A percentile compares a stretch with the other conserved stretches of the same genome.
Evolutionary conservation across 1,140 invertebrate genomes (phyloP).

Genomic region (Catajapyx aquilonaris): DNA sequence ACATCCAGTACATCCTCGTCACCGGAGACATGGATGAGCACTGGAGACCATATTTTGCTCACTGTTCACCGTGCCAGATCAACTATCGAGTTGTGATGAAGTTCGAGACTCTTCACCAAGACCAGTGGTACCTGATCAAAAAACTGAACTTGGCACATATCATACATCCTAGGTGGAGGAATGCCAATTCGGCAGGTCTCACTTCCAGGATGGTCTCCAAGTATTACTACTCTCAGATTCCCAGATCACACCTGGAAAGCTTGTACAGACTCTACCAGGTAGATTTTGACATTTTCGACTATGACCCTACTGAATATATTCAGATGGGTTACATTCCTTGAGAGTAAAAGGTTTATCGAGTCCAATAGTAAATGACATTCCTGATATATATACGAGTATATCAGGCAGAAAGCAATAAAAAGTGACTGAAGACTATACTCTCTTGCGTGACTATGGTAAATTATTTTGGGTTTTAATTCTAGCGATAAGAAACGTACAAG

Average conservation of each 20-base stretch:
- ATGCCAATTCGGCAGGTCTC: background rate
- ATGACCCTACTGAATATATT: constrained; percentile 3
- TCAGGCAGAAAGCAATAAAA: no score
- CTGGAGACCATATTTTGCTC: constrained; percentile 22
- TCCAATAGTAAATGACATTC: no score
- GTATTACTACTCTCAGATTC: constrained; percentile 15
- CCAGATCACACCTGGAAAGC: constrained; percentile 5
- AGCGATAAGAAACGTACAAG: no score
- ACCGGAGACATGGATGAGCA: constrained; percentile 27
- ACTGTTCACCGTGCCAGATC: constrained; percentile 22
- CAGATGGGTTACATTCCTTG: background rate
- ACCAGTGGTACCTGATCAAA: background rate
- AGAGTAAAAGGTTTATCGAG: background rate
- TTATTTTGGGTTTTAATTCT: no score
- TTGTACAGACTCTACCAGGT: constrained; percentile 8
- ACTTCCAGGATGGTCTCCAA: constrained; percentile 7
- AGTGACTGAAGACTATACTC: no score
- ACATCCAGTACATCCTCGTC: constrained; percentile 17
- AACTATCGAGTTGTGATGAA: constrained; percentile 23
- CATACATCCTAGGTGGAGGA: background rate
- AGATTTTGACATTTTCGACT: constrained; percentile 13
- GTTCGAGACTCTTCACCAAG: constrained; percentile 17
- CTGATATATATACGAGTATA: no score
- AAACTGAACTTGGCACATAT: background rate
- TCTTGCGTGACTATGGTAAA: no score